phyloP scores from a whole-genome alignment of 2,113 vertebrate genomes.

The Lates calcarifer region DNA sequence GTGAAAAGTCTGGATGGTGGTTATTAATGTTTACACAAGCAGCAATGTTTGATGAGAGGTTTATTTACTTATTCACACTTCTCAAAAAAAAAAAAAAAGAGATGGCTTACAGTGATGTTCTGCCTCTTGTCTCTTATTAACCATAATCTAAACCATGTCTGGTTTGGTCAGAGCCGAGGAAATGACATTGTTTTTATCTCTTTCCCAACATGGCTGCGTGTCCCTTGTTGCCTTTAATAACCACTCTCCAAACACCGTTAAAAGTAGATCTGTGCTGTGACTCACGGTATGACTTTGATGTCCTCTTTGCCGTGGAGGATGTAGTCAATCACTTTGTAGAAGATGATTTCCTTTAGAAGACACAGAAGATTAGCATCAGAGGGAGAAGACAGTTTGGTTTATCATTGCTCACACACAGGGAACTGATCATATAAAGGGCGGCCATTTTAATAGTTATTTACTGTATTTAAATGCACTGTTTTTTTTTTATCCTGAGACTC shows the following conservation, averaged over 20 bases:
- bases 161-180: neutral
- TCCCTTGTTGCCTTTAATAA: neutral
- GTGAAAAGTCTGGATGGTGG: conserved; percentile 5
- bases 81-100: too few species aligned
- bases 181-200: neutral
- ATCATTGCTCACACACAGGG: too few species aligned
- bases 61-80: neutral
- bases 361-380: conserved; percentile 3
- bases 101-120: neutral
- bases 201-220: neutral
- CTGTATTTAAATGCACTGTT: too few species aligned
- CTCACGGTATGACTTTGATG: conserved; percentile 89
- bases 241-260: neutral
- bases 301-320: conserved; percentile 88
- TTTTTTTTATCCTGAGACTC: too few species aligned
- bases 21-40: conserved; percentile 31
- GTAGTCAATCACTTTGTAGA: conserved; percentile 88
- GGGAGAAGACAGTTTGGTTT: too few species aligned
- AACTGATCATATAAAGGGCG: too few species aligned
- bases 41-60: neutral
- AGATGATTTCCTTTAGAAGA: conserved; percentile 82
- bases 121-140: too few species aligned
- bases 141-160: neutral
- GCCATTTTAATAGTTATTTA: too few species aligned
- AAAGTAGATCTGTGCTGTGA: conserved; percentile 7